These are phyloP conservation scores for Portunus trituberculatus DNA, from an alignment of 1,140 invertebrate genomes.

Conservation along the genomic window DNA sequence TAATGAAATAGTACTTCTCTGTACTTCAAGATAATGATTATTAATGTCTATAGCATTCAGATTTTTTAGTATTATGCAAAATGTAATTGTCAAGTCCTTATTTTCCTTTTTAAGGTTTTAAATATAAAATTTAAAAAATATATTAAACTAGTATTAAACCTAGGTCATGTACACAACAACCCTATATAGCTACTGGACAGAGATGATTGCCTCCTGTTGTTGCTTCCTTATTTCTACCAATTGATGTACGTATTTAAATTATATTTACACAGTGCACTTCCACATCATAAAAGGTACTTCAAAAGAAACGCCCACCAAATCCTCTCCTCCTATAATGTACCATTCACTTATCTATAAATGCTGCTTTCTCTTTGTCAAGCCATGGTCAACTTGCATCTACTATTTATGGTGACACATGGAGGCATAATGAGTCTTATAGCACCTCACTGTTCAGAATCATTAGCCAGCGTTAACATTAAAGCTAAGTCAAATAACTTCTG, in stretches of 20 bases:
- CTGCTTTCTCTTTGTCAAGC: not conserved
- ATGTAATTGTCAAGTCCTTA: not conserved
- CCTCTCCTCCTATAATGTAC: not conserved
- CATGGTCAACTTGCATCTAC: not conserved
- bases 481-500: not conserved
- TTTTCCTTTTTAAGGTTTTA: not conserved
- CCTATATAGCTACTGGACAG: slow-evolving; percentile 3
- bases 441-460: slow-evolving; percentile 16
- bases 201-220: slow-evolving; percentile 2
- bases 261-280: not conserved
- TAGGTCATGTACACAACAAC: not conserved
- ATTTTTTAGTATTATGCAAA: not conserved
- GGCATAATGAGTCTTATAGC: not conserved
- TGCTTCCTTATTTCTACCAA: not conserved
- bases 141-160: not conserved
- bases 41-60: not conserved
- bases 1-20: not conserved
- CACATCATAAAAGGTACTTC: not conserved
- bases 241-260: not conserved
- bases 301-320: not conserved
- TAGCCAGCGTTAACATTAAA: not conserved
- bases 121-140: slow-evolving; percentile 22
- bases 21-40: not conserved
- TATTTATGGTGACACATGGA: not conserved
- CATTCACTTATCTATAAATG: not conserved